Evolutionary conservation across 1,140 invertebrate species (phyloP).

Genomic region (Leptopilina clavipes): DNA sequence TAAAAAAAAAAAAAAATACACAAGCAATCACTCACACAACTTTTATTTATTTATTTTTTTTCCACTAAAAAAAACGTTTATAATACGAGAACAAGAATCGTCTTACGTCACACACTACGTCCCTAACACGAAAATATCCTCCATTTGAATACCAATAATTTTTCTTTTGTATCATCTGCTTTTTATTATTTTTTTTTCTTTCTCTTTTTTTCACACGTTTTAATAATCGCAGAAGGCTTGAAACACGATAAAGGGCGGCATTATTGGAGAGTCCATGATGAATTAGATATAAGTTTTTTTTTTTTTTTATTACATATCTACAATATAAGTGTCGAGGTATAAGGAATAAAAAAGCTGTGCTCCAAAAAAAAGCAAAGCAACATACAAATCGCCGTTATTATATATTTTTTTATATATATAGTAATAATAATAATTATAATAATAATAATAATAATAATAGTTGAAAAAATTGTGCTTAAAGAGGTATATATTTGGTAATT

Average conservation of each 20-base stretch:
- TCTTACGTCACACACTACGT: constrained; percentile 52
- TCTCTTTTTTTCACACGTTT: constrained; percentile 43
- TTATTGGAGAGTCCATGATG: constrained; percentile 71
- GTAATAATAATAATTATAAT: too few relatives aligned
- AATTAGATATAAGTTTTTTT: constrained; percentile 37
- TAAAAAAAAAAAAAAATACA: constrained; percentile 48
- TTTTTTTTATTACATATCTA: too few relatives aligned
- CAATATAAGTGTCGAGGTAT: constrained; percentile 20
- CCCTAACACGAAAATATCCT: constrained; percentile 59
- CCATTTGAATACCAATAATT: constrained; percentile 76
- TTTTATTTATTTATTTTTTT: too few relatives aligned
- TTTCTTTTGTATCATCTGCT: constrained; percentile 52
- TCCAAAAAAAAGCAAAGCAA: constrained; percentile 38
- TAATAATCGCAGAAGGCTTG: constrained; percentile 53
- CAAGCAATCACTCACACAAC: constrained; percentile 52
- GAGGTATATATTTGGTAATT: constrained; percentile 34
- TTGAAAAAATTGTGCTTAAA: constrained; percentile 21
- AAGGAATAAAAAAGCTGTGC: constrained; percentile 42
- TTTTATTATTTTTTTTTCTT: constrained; percentile 40
- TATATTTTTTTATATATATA: background rate
- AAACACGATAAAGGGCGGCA: constrained; percentile 57
- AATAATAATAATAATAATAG: background rate
- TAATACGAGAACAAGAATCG: constrained; percentile 43
- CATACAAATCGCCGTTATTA: constrained; percentile 33
- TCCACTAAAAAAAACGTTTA: constrained; percentile 42